phyloP scores from a whole-genome alignment of 1,140 invertebrate species.

The Tribolium madens region DNA sequence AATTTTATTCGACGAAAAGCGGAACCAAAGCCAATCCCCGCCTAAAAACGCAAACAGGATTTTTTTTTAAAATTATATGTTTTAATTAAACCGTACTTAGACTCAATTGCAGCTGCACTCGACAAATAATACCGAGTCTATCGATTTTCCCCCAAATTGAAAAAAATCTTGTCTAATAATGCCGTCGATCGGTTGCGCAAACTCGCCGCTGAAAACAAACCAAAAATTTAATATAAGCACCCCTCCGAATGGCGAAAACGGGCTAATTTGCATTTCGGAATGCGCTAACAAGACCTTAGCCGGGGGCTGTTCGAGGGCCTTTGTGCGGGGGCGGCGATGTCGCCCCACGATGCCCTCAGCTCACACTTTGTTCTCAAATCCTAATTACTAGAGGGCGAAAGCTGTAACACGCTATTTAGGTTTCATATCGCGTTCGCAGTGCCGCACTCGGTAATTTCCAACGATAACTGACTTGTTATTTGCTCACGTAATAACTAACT shows the following conservation, averaged over 20 bases:
- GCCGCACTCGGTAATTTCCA: constrained; percentile 38
- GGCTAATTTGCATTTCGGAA: constrained; percentile 60
- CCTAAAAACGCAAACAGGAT: not conserved
- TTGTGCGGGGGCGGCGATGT: constrained; percentile 37
- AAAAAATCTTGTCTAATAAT: not conserved
- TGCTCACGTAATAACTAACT: constrained; percentile 29
- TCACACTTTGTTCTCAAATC: constrained; percentile 51
- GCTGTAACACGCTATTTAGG: constrained; percentile 54
- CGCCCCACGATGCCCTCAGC: constrained; percentile 37
- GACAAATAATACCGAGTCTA: not conserved
- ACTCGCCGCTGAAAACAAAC: constrained; percentile 49
- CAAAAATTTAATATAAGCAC: constrained; percentile 60
- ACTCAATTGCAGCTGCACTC: not conserved
- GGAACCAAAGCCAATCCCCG: not conserved
- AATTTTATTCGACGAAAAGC: constrained; percentile 44
- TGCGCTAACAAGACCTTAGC: constrained; percentile 58
- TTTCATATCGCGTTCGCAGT: constrained; percentile 51
- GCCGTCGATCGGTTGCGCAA: constrained; percentile 42
- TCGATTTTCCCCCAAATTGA: not conserved
- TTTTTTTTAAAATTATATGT: not conserved
- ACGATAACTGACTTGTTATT: constrained; percentile 34
- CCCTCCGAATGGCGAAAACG: constrained; percentile 52
- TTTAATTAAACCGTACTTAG: constrained; percentile 15
- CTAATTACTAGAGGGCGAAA: constrained; percentile 53
- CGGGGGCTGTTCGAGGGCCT: constrained; percentile 45